These are phyloP conservation scores for Stichodactyla mertensii DNA, from an alignment of 64 coral and sea anemone genomes.

Conservation along the genomic window DNA sequence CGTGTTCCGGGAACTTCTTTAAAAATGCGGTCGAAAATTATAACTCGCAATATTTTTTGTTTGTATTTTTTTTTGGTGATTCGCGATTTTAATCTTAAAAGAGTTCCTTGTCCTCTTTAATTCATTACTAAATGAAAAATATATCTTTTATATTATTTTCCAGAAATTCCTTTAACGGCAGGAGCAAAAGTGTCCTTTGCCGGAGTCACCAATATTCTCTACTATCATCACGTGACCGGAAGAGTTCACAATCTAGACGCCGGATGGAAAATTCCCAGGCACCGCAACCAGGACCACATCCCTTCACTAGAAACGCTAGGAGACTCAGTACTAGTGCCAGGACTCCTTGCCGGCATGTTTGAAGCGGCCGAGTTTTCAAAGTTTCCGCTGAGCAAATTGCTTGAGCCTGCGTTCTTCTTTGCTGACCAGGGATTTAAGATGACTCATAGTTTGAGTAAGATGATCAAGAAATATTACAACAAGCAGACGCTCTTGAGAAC, in stretches of 20 bases:
- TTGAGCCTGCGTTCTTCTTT: slow-evolving; percentile 86
- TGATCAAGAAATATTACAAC: slow-evolving; percentile 74
- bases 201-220: slow-evolving; percentile 67
- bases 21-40: too few relatives aligned
- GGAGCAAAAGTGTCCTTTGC: slow-evolving; percentile 72
- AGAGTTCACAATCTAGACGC: slow-evolving; percentile 64
- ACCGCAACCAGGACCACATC: slow-evolving; percentile 42
- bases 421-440: slow-evolving; percentile 72
- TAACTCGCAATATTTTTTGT: too few relatives aligned
- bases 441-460: slow-evolving; percentile 55
- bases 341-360: slow-evolving; percentile 64
- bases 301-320: slow-evolving; percentile 52
- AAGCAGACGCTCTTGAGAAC: slow-evolving; percentile 59
- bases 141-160: neutral
- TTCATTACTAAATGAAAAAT: too few relatives aligned
- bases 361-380: slow-evolving; percentile 57
- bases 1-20: too few relatives aligned
- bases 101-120: too few relatives aligned
- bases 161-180: slow-evolving; percentile 69
- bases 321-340: slow-evolving; percentile 81
- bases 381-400: slow-evolving; percentile 58
- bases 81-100: too few relatives aligned
- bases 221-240: slow-evolving; percentile 69
- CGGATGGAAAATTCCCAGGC: slow-evolving; percentile 74
- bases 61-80: too few relatives aligned